Base-by-base conservation (phyloP, 2,113 vertebrate species). In the Xerus inauris region DNA sequence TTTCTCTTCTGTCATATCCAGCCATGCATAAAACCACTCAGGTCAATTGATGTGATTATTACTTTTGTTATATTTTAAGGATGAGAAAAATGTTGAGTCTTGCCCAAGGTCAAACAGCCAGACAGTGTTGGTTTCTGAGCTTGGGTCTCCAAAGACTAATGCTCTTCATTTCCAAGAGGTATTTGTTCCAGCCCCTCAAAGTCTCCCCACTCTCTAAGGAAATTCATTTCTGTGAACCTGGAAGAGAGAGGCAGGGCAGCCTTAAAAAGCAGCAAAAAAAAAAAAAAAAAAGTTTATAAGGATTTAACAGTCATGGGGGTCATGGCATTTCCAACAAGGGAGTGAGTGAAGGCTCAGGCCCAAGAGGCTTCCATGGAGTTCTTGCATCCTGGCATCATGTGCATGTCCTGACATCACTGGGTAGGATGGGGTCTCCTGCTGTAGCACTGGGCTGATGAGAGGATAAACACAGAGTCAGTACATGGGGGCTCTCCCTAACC, bases 221-320 rank as follows among this genome's bases (percentile, higher is more conserved):
- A n/a, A n/a, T n/a, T n/a, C n/a, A 2, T 26, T 30, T 12, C 26
- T 13, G 0, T 67, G 32, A n/a, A 40, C 28, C 11, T 32, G 38
- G 38, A 77, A 49, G 51, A 42, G 84, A 77, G 24, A 30, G 54
- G 51, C 54, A 51, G 35, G 24, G 40, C 51, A 40, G 24, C 8
- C 0, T 2, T 24, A 72, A 42, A 62, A 87, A 45, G 79, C 24
- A 81, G 51, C 62, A 83, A 65, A 22, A 57, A 49, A 49, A 49
- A 49, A 11, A 10, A 49, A 47, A 47, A 35, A 14, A 22, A 24
- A 7, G 2, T 57, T 22, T 57, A 57, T 57, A 14, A 35, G 47
- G 16, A 45, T 97, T 97, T 97, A 97, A 93, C 96, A 75, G 30
- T 28, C 76, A 64, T 51, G 42, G 20, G 17, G 26, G 54, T 0